phyloP scores from a whole-genome alignment of 2,113 vertebrate genomes.

The Hypocryptadius cinnamomeus region DNA sequence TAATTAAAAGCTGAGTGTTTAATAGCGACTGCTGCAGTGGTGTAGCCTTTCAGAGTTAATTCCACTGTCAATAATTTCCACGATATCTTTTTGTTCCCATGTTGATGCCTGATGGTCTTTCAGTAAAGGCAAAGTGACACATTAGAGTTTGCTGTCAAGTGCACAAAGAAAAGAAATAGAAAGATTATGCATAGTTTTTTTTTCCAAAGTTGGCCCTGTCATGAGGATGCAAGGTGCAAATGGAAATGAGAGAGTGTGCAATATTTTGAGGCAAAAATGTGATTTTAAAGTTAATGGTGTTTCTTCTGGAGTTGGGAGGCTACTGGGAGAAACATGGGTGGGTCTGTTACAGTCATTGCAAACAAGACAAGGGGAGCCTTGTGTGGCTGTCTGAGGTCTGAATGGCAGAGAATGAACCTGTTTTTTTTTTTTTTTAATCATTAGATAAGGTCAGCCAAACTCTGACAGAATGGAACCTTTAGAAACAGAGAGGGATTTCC shows the following conservation, averaged over 20 bases:
- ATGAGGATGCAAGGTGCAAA: not conserved
- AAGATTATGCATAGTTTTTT: not conserved
- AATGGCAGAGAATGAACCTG: not conserved
- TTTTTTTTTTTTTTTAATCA: not conserved
- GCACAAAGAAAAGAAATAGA: not conserved
- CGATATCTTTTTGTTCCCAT: not conserved
- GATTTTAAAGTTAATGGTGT: not conserved
- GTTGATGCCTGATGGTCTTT: not conserved
- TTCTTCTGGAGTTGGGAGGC: not conserved
- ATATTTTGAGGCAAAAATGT: not conserved
- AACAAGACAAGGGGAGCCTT: not conserved
- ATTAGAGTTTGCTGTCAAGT: not conserved
- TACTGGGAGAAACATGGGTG: not conserved
- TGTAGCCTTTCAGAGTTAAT: not conserved
- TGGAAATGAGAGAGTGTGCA: not conserved
- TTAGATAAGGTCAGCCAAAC: not conserved
- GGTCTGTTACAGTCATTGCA: not conserved
- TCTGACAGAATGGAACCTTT: rapidly evolving
- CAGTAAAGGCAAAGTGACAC: not conserved
- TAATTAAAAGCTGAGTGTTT: not conserved
- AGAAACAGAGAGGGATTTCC: not conserved
- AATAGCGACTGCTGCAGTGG: not conserved
- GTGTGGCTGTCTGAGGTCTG: not conserved
- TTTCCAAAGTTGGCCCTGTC: not conserved
- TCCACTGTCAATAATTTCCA: not conserved